phyloP scores from a whole-genome alignment of 2,113 vertebrate genomes.

The Pteruthius melanotis region DNA sequence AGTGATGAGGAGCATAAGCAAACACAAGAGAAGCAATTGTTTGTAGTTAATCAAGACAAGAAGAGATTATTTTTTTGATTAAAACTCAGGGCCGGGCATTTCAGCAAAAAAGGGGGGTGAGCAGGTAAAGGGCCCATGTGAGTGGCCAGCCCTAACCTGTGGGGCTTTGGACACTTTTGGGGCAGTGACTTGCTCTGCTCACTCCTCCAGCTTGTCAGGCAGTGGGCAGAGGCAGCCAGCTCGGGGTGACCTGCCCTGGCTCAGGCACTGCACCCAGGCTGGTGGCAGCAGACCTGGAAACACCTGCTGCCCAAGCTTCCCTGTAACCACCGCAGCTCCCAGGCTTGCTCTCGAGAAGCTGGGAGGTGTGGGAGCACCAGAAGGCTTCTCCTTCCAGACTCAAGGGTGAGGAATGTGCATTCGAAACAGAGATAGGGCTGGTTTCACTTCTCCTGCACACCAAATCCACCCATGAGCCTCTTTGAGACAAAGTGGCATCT shows the following conservation, averaged over 20 bases:
- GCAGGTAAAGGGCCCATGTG: accelerated
- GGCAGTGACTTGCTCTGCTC: neutral
- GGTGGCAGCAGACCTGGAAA: neutral
- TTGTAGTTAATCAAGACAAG: accelerated
- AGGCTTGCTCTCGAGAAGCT: neutral
- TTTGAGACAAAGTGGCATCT: neutral
- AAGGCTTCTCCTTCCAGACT: neutral
- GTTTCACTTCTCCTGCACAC: neutral
- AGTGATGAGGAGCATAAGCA: accelerated
- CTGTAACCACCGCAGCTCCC: neutral
- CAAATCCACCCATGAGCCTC: neutral
- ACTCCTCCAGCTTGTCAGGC: neutral
- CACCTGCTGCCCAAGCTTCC: neutral
- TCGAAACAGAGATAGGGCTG: neutral
- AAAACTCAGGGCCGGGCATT: neutral
- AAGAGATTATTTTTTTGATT: neutral
- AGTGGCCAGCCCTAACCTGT: neutral
- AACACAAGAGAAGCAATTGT: neutral
- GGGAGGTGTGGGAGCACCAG: neutral
- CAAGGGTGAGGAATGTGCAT: neutral
- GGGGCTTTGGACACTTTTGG: neutral
- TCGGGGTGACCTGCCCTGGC: accelerated
- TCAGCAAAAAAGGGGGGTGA: neutral
- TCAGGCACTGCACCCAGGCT: neutral
- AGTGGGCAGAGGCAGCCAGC: neutral